Base-by-base conservation (phyloP, 2,113 vertebrate genomes). In the Tenrec ecaudatus region DNA sequence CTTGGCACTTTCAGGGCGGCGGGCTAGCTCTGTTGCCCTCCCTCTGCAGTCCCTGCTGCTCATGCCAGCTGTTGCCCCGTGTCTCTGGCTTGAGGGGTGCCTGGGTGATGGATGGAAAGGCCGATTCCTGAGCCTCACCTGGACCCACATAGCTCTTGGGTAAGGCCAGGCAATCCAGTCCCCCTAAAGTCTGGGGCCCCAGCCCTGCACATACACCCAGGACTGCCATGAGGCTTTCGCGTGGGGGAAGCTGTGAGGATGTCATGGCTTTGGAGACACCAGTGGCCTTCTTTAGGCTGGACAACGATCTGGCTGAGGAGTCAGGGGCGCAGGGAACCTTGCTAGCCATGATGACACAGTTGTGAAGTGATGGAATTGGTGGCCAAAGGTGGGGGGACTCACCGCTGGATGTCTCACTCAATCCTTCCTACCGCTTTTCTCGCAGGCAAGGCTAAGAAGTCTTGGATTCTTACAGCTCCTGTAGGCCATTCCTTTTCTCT, bases 161-260 rank as follows among this genome's bases (percentile, higher is more conserved):
- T 3, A 29, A 77, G 81, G 85, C 40, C 23, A 9, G 23, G 53
- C 31, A 10, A 4, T 64, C 47, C 27, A 57, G 66, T 62, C 81
- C 15, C 53, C 31, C 25, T 57, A 3, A 40, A 77, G 22, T 27
- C 43, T 57, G 47, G 68, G 68, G 33, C 43, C 60, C 23, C 3
- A 83, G 60, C n/a, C 19, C 19, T 23, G 80, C 14, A 2, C 7
- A 1, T 2, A 1, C 38, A 40, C 27, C 22, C 5, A 9, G 31
- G 58, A 17, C 20, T 6, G 57, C 20, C 20, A 22, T 5, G 33
- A 20, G 19, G 62, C 62, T 64, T 79, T 19, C 5, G 0, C 8
- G 47, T 53, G 6, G 0, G 5, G 6, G 25, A 38, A 11, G 6
- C 0, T 47, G 23, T 14, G 31, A 6, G 23, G 36, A 53, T n/a